These are phyloP conservation scores for Ophiodon elongatus DNA, from an alignment of 2,113 vertebrate genomes.

Conservation along the genomic window DNA sequence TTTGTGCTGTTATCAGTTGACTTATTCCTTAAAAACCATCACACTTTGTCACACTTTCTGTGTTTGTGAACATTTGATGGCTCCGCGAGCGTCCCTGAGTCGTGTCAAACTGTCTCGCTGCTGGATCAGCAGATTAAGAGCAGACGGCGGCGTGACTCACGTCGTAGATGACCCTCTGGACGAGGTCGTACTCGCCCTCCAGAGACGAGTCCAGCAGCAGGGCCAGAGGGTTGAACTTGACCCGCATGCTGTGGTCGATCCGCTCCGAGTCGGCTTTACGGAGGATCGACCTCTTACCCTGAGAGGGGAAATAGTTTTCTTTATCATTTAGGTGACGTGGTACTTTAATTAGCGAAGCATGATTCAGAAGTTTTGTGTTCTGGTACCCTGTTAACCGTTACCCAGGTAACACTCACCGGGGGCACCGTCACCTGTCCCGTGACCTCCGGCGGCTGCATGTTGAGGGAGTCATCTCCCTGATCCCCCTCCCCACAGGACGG, in stretches of 20 bases:
- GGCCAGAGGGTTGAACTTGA: constrained; percentile 94
- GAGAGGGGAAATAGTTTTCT: not conserved
- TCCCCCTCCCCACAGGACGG: constrained; percentile 86
- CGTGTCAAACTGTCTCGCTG: not conserved
- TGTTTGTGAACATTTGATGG: not conserved
- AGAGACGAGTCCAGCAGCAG: constrained; percentile 94
- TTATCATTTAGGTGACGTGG: not conserved
- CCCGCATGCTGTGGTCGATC: constrained; percentile 87
- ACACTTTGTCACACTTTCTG: not conserved
- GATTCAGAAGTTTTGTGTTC: not conserved
- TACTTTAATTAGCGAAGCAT: not conserved
- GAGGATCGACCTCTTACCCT: constrained; percentile 94
- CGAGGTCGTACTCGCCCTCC: constrained; percentile 97
- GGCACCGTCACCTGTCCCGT: constrained; percentile 88
- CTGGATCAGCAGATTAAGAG: not conserved
- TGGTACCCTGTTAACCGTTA: not conserved
- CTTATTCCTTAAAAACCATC: too few relatives aligned
- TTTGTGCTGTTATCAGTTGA: not conserved
- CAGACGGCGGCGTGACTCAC: constrained; percentile 75
- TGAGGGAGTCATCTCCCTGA: constrained; percentile 77
- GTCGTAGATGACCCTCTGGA: constrained; percentile 97
- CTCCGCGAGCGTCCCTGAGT: not conserved
- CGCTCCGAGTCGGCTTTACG: constrained; percentile 88
- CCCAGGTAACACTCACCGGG: constrained; percentile 79
- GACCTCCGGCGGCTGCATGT: constrained; percentile 89